phyloP scores from a whole-genome alignment of 1,140 invertebrate species.

The Ceratoteleas bidentatus region DNA sequence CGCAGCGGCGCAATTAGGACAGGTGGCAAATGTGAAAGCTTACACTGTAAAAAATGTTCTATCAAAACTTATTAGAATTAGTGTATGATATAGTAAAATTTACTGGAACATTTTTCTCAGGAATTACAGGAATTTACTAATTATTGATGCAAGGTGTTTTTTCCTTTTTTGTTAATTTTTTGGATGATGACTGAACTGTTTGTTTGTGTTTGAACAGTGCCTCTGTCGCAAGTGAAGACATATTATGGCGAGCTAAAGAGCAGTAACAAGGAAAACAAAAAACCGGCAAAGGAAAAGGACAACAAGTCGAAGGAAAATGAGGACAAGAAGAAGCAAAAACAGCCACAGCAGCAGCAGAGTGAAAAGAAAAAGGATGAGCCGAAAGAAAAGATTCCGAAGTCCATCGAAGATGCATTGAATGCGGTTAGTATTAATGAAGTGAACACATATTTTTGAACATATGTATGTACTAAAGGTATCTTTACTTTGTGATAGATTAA shows the following conservation, averaged over 20 bases:
- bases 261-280: constrained; percentile 78
- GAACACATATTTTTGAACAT: no score
- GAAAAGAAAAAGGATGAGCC: constrained; percentile 76
- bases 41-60: no score
- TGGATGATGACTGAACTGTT: not conserved
- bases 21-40: not conserved
- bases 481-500: no score
- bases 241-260: constrained; percentile 78
- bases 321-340: constrained; percentile 77
- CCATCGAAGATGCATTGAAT: constrained; percentile 85
- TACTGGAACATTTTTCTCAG: no score
- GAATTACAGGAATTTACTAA: not conserved
- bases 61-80: no score
- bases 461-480: no score
- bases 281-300: constrained; percentile 74
- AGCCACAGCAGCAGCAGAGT: constrained; percentile 57
- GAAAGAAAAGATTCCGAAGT: constrained; percentile 84
- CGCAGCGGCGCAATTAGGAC: no score
- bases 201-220: constrained; percentile 72
- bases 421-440: constrained; percentile 75
- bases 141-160: not conserved
- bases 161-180: not conserved
- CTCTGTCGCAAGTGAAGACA: constrained; percentile 80
- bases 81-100: no score
- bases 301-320: constrained; percentile 75